phyloP scores from a whole-genome alignment of 2,888 invertebrate species.

The Aleiodes testaceus region DNA sequence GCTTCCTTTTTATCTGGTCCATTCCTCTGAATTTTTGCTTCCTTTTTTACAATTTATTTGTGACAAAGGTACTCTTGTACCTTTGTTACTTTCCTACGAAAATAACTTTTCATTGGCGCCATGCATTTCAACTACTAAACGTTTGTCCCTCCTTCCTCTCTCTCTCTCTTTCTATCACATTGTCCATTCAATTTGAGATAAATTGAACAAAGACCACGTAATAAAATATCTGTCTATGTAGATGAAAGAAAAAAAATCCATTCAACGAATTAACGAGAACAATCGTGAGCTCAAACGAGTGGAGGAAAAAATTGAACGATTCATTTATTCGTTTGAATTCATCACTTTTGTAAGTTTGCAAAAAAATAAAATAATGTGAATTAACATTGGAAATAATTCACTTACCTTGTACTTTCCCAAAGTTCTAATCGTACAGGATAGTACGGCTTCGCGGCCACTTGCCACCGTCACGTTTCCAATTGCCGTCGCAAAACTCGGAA shows the following conservation, averaged over 20 bases:
- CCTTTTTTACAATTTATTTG: conserved; percentile 26
- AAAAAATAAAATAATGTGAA: too few species aligned
- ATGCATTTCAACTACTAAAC: conserved; percentile 10
- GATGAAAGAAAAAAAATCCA: too few species aligned
- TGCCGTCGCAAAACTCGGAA: conserved; percentile 80
- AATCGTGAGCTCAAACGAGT: background rate
- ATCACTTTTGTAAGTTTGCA: too few species aligned
- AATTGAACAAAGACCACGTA: background rate
- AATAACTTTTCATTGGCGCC: conserved; percentile 3
- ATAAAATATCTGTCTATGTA: background rate
- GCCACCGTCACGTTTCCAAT: conserved; percentile 85
- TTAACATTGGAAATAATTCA: conserved; percentile 25
- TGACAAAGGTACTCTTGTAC: background rate
- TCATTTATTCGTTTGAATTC: too few species aligned
- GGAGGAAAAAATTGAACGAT: too few species aligned
- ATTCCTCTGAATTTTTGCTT: conserved; percentile 26
- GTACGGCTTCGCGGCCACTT: conserved; percentile 82
- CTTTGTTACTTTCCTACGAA: conserved; percentile 1
- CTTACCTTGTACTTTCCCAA: conserved; percentile 84
- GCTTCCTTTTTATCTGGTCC: conserved; percentile 27
- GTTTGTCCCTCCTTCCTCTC: background rate
- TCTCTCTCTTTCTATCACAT: background rate
- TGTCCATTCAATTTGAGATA: conserved; percentile 8
- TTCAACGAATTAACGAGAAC: background rate
- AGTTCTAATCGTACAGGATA: conserved; percentile 83